Base-by-base conservation (phyloP, 37 sponge, comb jelly and placozoan species). In the Spongilla lacustris region DNA sequence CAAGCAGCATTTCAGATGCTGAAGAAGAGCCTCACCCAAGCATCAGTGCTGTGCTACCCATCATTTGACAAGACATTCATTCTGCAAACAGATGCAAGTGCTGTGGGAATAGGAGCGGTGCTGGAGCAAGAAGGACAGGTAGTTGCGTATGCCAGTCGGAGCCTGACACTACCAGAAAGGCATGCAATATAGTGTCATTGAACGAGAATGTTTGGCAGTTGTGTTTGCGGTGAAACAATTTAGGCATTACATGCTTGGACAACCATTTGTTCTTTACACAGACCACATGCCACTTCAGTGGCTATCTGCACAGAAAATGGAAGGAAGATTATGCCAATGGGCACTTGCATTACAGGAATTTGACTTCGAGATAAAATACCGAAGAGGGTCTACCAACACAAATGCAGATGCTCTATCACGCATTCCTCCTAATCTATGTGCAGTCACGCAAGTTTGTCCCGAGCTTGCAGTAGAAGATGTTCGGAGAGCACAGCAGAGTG, bases 21-120 rank as follows among this genome's bases (percentile, higher is more conserved):
- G 34, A 93, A 89, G 72, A 9, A 10, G 5, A 68, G 81, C 2
- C 84, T 93, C 5, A 68, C 38, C 3, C 31, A 72, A 23, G 85
- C 88, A 30, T 85, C 89, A 41, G 78, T 94, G 19, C 48, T 94
- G 10, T 28, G 88, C 13, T 94, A 83, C 36, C 90, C 88, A 0
- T 38, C 34, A 4, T 82, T 91, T 34, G 84, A 77, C 36, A 28
- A 17, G 13, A 24, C 26, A n/a, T 87, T 91, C 35, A 24, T 83
- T 0, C 71, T 94, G 27, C 87, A 83, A 48, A 94, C 89, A 28
- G 95, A 91, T 83, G 94, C 94, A n/a, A 89, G 87, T 78, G 75
- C 70, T 25, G 31, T 77, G 30, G 88, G 87, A 11, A n/a, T 93
- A 22, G 94, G 86, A 30, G 88, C 90, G 8, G 87, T n/a, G n/a